A percentile compares a stretch with the other conserved stretches of the same genome.
These are phyloP conservation scores for Oceanites oceanicus DNA, from an alignment of 2,113 vertebrate genomes.

Conservation along the genomic window DNA sequence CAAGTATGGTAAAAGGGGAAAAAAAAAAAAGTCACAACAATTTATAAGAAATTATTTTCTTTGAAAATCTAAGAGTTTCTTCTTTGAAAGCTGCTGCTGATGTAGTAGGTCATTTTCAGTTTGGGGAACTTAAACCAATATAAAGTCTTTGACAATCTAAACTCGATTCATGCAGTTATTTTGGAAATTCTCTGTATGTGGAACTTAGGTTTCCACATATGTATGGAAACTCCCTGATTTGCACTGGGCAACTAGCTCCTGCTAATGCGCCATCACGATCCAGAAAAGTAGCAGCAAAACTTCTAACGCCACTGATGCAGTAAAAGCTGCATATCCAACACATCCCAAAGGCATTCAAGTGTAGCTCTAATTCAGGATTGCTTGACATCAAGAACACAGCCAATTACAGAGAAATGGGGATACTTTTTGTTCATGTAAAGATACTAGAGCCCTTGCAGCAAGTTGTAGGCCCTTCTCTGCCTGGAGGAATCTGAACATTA, in stretches of 20 bases:
- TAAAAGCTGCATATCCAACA: neutral
- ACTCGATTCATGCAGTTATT: neutral
- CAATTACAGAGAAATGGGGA: neutral
- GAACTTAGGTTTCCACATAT: neutral
- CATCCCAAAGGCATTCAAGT: neutral
- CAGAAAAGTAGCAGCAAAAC: neutral
- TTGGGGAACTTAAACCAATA: neutral
- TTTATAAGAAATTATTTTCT: neutral
- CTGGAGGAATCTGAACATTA: neutral
- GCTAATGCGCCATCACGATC: neutral
- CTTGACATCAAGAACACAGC: neutral
- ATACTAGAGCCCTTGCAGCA: neutral
- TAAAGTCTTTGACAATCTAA: neutral
- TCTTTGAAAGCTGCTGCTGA: neutral
- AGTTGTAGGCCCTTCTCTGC: neutral
- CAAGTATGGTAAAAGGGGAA: neutral
- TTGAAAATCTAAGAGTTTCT: neutral
- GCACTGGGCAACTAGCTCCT: neutral
- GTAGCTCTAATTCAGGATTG: neutral
- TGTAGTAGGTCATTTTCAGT: neutral
- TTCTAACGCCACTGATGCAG: neutral
- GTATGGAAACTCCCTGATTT: neutral
- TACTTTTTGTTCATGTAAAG: neutral
- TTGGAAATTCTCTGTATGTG: neutral
- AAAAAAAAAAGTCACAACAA: neutral